Base-by-base conservation (phyloP, 2,113 vertebrate genomes). In the Sapajus apella region DNA sequence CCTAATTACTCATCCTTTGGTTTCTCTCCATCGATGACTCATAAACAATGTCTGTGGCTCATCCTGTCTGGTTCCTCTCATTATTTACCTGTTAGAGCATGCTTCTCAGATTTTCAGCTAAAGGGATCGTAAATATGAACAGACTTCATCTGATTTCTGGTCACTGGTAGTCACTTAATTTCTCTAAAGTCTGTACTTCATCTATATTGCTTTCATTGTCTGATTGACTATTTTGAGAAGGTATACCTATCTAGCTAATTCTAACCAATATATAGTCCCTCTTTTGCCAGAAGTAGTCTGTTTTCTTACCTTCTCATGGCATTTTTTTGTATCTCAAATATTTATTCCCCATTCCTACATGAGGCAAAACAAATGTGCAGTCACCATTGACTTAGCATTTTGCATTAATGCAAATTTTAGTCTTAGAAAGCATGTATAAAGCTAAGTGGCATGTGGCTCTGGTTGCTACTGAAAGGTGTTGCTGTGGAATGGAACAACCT, bases 401-500 rank as follows among this genome's bases (percentile, higher is more conserved):
- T 84, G 13, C 18, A 88, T 68, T 56, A 79, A 61, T 70, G 43
- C 3, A 88, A 83, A 76, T 64, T 90, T 94, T 55, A 79, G 10
- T 84, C 27, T 83, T 79, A 56, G 27, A 89, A 95, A 77, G 18
- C 10, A 37, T 35, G 0, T 8, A 58, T 40, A 68, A 73, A 55
- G 12, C 2, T 4, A 6, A 5, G 11, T 20, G 16, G 11, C 37
- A 37, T 56, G n/a, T 50, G 68, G 2, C 11, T 21, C 13, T 76
- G 11, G 11, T 21, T 90, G 37, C 45, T 83, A 10, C 23, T 30
- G 21, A 73, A 47, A 16, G 18, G 30, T n/a, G 3, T 23, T 40
- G 5, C 6, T 21, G 1, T 66, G 1, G 5, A 81, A 14, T 5
- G 52, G 43, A 21, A 3, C 2, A n/a, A 56, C 2, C 8, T 13